Evolutionary conservation across 2,888 invertebrate species (phyloP).

Genomic region (Macaria liturata): DNA sequence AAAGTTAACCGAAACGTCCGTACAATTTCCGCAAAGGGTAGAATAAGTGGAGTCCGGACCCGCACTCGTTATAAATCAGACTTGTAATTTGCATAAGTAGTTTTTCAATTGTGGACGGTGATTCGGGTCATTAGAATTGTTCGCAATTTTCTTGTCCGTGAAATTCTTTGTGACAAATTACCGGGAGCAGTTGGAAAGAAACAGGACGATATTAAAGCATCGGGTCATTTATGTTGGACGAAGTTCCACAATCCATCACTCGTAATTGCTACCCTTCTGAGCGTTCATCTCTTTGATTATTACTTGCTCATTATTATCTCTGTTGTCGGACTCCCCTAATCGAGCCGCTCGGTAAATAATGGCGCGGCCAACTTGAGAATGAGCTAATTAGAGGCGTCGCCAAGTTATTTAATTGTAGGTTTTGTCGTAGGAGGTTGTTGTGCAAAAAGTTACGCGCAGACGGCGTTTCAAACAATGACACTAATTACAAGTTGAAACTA

Average conservation of each 20-base stretch:
- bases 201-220: slow-evolving; percentile 69
- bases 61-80: slow-evolving; percentile 19
- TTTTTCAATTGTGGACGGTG: slow-evolving; percentile 26
- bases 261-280: slow-evolving; percentile 68
- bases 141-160: slow-evolving; percentile 30
- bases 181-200: slow-evolving; percentile 58
- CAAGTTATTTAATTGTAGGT: slow-evolving; percentile 21
- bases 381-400: slow-evolving; percentile 26
- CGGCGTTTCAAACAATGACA: slow-evolving; percentile 8
- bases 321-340: slow-evolving; percentile 33
- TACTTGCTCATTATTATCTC: slow-evolving; percentile 42
- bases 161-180: slow-evolving; percentile 59
- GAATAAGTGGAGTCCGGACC: slow-evolving; percentile 6
- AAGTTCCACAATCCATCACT: slow-evolving; percentile 74
- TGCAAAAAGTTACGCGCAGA: slow-evolving; percentile 7
- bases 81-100: slow-evolving; percentile 28
- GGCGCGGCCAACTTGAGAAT: slow-evolving; percentile 21
- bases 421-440: slow-evolving; percentile 13
- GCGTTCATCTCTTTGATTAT: slow-evolving; percentile 68
- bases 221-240: slow-evolving; percentile 60
- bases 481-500: slow-evolving; percentile 11
- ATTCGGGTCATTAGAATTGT: slow-evolving; percentile 27
- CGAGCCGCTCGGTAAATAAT: slow-evolving; percentile 30
- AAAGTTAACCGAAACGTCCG: slow-evolving; percentile 13
- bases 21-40: slow-evolving; percentile 18